phyloP scores from a whole-genome alignment of 2,888 invertebrate genomes.

The Torymus auratus region DNA sequence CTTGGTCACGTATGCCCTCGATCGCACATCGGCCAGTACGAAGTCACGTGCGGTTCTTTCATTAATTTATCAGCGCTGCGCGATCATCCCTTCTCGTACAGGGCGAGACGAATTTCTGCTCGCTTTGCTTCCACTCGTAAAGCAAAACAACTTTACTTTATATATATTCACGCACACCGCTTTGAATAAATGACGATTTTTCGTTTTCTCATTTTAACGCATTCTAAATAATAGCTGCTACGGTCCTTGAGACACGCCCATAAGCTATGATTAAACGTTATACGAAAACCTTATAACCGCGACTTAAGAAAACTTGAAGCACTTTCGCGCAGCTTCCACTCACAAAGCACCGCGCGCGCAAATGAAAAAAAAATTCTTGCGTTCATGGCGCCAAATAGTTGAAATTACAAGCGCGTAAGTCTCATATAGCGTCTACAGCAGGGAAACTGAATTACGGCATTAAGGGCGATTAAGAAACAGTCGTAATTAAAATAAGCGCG shows the following conservation, averaged over 20 bases:
- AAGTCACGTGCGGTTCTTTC: slow-evolving; percentile 66
- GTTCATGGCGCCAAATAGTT: slow-evolving; percentile 13
- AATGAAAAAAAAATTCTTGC: slow-evolving; percentile 7
- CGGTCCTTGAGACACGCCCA: too few relatives aligned
- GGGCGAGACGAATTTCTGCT: slow-evolving; percentile 22
- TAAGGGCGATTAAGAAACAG: slow-evolving; percentile 51
- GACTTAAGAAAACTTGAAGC: neutral
- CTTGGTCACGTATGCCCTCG: slow-evolving; percentile 62
- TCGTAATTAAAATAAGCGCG: slow-evolving; percentile 56
- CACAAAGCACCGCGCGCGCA: neutral
- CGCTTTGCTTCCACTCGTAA: neutral
- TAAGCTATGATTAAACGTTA: too few relatives aligned
- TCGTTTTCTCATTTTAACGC: too few relatives aligned
- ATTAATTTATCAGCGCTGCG: slow-evolving; percentile 64
- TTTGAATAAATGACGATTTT: too few relatives aligned
- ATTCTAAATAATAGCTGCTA: too few relatives aligned
- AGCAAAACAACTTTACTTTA: too few relatives aligned
- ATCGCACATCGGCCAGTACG: slow-evolving; percentile 50
- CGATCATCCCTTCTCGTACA: slow-evolving; percentile 54
- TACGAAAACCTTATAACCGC: too few relatives aligned
- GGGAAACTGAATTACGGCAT: slow-evolving; percentile 33
- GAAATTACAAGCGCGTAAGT: neutral
- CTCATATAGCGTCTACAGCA: neutral
- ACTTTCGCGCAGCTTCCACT: neutral
- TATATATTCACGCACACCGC: too few relatives aligned